phyloP scores from a whole-genome alignment of 2,113 vertebrate species.

The Sula dactylatra region DNA sequence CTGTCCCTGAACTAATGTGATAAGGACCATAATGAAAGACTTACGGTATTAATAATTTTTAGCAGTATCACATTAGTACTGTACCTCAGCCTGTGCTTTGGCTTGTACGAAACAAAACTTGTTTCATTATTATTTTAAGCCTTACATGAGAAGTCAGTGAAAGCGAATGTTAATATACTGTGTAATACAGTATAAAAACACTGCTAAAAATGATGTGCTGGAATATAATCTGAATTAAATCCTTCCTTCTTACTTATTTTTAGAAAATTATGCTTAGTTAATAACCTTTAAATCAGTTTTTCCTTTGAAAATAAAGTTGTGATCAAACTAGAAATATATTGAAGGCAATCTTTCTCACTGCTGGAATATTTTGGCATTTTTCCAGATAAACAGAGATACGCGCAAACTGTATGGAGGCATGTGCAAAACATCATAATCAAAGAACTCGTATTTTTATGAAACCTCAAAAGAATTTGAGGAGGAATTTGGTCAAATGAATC shows the following conservation, averaged over 20 bases:
- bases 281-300: not conserved
- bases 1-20: slow-evolving; percentile 32
- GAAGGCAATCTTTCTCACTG: not conserved
- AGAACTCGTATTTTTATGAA: not conserved
- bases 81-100: not conserved
- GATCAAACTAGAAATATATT: not conserved
- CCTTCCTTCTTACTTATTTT: not conserved
- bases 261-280: not conserved
- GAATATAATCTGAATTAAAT: not conserved
- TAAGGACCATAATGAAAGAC: slow-evolving; percentile 32
- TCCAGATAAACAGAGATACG: not conserved
- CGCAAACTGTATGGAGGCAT: not conserved
- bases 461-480: not conserved
- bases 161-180: not conserved
- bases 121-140: slow-evolving; percentile 34
- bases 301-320: not conserved
- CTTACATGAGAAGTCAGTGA: not conserved
- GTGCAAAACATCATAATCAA: not conserved
- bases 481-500: not conserved
- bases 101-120: not conserved
- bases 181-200: not conserved
- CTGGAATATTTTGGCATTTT: not conserved
- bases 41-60: slow-evolving; percentile 19
- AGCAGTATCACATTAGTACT: slow-evolving; percentile 1
- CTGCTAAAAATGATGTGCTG: not conserved